Evolutionary conservation across 2,113 vertebrate genomes (phyloP), one percentile per base, ranked within the genome.

Genomic region (Sclerurus mexicanus): DNA sequence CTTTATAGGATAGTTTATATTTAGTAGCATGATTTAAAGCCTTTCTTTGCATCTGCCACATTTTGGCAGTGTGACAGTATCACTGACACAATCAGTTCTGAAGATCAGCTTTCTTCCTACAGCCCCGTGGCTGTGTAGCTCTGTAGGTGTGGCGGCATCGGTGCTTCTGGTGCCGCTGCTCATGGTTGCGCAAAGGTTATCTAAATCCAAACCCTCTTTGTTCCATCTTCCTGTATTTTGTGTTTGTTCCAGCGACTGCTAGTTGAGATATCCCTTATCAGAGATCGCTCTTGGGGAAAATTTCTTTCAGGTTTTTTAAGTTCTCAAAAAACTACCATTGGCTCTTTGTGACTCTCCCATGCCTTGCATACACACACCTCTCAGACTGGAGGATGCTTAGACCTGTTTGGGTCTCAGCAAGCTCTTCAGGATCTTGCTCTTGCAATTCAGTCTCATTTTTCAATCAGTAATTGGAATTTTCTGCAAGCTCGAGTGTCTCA

Each of bases 391-490:
- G 78, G 46, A 15, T 79, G 31, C 93, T 89, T 28, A 44, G 44
- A 75, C 66, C 50, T 71, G 31, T 87, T 81, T 69, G 64, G 76
- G 60, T 72, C 81, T 77, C 66, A 52, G 81, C 33, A 42, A 82
- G 46, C 63, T 82, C 55, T 90, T 83, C 58, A 19, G 72, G 49
- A 52, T 89, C 88, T 68, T 96, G 50, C 67, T 93, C 50, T 52
- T 87, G 58, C 21, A 79, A 62, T 76, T 81, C 1, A 2, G 55
- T 30, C 71, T 92, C 72, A 63, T 82, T 94, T 96, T 92, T 84
- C 90, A 89, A 37, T 49, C 58, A 28, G 28, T 71, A 89, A 94
- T 81, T 92, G 85, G 75, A 89, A 94, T 96, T 95, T 96, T 89
- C 93, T 89, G 64, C 49, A 75, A 91, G 66, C 46, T 16, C 10